Percentiles rank a stretch among this genome's conserved stretches.
Evolutionary conservation across 1,140 invertebrate species (phyloP).

Genomic region (Ephestia elutella): DNA sequence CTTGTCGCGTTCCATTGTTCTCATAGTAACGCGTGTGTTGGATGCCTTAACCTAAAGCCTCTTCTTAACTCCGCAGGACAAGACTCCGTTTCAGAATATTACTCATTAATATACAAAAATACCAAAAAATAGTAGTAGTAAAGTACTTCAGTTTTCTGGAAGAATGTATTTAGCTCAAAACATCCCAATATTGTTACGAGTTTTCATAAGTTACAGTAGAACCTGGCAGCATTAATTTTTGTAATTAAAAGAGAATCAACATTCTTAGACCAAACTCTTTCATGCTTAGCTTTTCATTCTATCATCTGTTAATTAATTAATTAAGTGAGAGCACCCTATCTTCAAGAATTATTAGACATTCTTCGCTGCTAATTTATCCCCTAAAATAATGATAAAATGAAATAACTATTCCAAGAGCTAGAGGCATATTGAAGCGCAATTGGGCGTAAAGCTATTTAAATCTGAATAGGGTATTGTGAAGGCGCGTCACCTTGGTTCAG

Average conservation of each 20-base stretch:
- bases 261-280: not conserved
- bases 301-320: constrained; percentile 2
- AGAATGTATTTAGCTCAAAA: no score
- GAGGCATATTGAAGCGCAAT: constrained; percentile 69
- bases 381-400: constrained; percentile 64
- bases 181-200: no score
- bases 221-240: not conserved
- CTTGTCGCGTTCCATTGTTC: constrained; percentile 64
- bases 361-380: constrained; percentile 38
- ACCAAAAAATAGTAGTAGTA: no score
- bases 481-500: constrained; percentile 68
- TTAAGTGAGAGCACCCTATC: not conserved
- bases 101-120: no score
- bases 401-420: constrained; percentile 62
- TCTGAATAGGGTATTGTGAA: constrained; percentile 71
- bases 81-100: no score
- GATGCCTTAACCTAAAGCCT: constrained; percentile 31
- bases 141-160: no score
- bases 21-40: constrained; percentile 50
- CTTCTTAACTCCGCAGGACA: constrained; percentile 9
- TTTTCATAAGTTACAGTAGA: not conserved
- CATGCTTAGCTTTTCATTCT: not conserved
- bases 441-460: constrained; percentile 74
- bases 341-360: not conserved
- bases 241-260: not conserved